A percentile compares a stretch with the other conserved stretches of the same genome.
Conservation (phyloP, 2,113 vertebrate species). For the Oreochromis aureus region DNA sequence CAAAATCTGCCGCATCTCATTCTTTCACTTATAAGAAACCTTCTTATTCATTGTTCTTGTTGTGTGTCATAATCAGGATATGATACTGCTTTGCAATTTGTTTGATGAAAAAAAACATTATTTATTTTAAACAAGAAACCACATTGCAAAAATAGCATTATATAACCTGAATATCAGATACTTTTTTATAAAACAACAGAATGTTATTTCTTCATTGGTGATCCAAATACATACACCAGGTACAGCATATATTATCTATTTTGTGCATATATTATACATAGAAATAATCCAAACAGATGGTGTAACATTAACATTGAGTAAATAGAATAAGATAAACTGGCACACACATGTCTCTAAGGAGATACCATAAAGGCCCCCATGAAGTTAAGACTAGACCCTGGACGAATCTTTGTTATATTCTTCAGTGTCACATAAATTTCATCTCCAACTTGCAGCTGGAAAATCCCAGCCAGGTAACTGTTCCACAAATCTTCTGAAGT, state of each 20-base stretch:
- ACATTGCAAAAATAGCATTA: background rate
- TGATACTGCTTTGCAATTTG: background rate
- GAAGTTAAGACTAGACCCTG: constrained; percentile 33
- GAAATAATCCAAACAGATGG: background rate
- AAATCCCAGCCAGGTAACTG: constrained; percentile 68
- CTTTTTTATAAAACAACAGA: constrained; percentile 7
- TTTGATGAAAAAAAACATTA: background rate
- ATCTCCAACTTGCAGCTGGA: constrained; percentile 32
- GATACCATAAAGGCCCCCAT: constrained; percentile 69
- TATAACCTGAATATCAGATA: constrained; percentile 63
- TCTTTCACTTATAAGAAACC: background rate
- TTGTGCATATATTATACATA: background rate
- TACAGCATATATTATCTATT: background rate
- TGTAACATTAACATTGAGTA: background rate
- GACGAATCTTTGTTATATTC: background rate
- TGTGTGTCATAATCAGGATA: background rate
- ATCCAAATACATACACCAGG: background rate
- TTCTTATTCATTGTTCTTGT: background rate
- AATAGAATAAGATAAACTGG: background rate
- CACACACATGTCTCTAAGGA: background rate
- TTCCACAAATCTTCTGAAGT: constrained; percentile 18
- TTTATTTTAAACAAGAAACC: constrained; percentile 33
- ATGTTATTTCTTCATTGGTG: background rate
- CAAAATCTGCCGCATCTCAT: background rate
- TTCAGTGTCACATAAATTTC: constrained; percentile 51